Evolutionary conservation across 1,140 invertebrate genomes (phyloP), one percentile per base, ranked within the genome.

Genomic region (Danaus melanippus): DNA sequence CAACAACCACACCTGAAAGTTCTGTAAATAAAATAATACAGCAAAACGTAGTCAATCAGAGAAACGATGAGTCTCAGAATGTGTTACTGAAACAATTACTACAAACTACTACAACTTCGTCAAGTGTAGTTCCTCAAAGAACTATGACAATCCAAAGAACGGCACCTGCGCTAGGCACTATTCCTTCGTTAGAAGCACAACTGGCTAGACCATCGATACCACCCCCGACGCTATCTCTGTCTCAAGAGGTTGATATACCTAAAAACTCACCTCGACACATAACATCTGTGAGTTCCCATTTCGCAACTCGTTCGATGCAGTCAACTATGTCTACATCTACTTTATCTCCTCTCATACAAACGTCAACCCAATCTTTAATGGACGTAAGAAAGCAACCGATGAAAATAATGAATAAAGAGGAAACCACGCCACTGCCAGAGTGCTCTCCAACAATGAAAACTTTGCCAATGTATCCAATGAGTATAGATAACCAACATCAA

Each of bases 71-170:
- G 62, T 93, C 93, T 1, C 94, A 96, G 75, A 97, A 97, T 87
- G 95, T 96, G 9, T 79, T 98, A 11, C 78, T 98, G 12, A 97
- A 97, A 72, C 94, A 97, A 77, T 85, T 98, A 17, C 77, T 98
- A 12, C 95, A 97, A 77, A 97, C 96, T 66, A 94, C 93, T 9
- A 93, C 90, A 7, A 87, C 87, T 56, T 84, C 88, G 21, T 78
- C 89, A 15, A 82, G 79, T 53, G 74, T 89, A 1, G 87, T 88
- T 10, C 87, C 89, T 55, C 84, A 68, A 64, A 76, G 71, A 47
- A 69, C 87, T 67, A 68, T 87, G 81, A 69, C 88, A 79, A 68
- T 82, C 69, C 88, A 88, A 75, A 83, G 90, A 49, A 82, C 84
- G 40, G 89, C 91, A 0, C 89, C 91, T 0, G 91, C 88, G 67